Conservation (phyloP, 1,140 invertebrate genomes). For the Euura lappo region DNA sequence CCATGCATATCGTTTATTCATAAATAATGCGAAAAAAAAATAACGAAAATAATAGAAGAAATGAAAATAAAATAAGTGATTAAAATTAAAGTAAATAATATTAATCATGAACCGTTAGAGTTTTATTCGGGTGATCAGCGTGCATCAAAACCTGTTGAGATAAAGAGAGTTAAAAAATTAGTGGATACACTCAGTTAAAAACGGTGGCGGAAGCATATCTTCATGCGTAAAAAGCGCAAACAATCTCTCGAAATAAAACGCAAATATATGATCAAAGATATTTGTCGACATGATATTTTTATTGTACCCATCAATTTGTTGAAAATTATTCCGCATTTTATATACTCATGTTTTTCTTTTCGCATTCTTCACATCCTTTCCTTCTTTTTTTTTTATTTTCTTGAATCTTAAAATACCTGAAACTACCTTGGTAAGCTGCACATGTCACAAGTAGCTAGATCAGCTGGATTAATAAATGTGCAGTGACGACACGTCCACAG, state of each 20-base stretch:
- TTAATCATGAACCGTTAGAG: not conserved
- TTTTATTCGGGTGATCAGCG: constrained; percentile 15
- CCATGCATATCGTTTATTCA: constrained; percentile 31
- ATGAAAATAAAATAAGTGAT: constrained; percentile 8
- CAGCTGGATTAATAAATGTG: constrained; percentile 87
- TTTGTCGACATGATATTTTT: no score
- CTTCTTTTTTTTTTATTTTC: no score
- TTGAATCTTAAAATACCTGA: not conserved
- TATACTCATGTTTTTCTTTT: no score
- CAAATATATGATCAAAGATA: no score
- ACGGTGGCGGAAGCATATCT: no score
- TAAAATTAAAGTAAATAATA: no score
- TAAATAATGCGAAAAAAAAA: constrained; percentile 44
- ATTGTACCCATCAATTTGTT: no score
- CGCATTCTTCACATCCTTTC: no score
- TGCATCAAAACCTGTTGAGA: constrained; percentile 33
- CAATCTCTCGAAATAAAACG: no score
- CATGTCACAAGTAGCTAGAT: constrained; percentile 84
- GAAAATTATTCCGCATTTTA: no score
- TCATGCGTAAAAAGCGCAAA: no score
- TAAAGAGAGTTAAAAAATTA: constrained; percentile 24
- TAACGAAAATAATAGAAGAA: constrained; percentile 38
- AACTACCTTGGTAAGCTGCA: constrained; percentile 83
- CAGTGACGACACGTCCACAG: constrained; percentile 93
- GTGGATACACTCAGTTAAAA: not conserved